Conservation (phyloP, 2,888 invertebrate genomes). For the Camponotus fellah region DNA sequence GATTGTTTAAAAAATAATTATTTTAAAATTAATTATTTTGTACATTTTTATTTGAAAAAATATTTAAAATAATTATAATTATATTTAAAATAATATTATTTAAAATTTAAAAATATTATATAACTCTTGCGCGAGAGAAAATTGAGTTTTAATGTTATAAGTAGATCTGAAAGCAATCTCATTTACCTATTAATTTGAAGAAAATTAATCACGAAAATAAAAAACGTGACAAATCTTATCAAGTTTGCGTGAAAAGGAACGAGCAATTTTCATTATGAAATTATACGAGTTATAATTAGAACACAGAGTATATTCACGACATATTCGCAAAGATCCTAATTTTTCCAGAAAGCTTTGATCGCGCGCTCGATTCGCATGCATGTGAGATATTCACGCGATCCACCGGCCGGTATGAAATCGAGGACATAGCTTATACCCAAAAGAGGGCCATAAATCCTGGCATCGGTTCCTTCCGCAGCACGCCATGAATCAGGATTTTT, state of each 20-base stretch:
- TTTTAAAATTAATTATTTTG: not conserved
- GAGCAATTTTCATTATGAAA: not conserved
- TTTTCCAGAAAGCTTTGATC: conserved; percentile 55
- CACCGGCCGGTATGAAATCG: conserved; percentile 51
- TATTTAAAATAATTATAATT: too few species aligned
- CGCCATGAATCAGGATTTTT: conserved; percentile 82
- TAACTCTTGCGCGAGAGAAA: not conserved
- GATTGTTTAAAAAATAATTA: not conserved
- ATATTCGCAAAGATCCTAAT: conserved; percentile 22
- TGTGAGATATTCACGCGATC: conserved; percentile 49
- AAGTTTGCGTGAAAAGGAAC: not conserved
- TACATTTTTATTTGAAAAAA: not conserved
- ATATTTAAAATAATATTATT: not conserved
- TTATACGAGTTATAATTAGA: not conserved
- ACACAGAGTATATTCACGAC: conserved; percentile 6
- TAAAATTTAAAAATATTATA: not conserved
- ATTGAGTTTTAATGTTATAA: not conserved
- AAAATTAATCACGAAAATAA: not conserved
- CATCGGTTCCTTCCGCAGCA: conserved; percentile 68
- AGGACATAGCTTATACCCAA: conserved; percentile 70
- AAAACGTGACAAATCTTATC: not conserved
- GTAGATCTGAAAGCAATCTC: not conserved
- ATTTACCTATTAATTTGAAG: conserved; percentile 5
- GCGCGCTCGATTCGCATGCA: conserved; percentile 67
- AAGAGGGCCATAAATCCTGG: conserved; percentile 78